Evolutionary conservation across 2,888 invertebrate genomes (phyloP), one percentile per base, ranked within the genome.

Genomic region (Orchesellides sinensis): DNA sequence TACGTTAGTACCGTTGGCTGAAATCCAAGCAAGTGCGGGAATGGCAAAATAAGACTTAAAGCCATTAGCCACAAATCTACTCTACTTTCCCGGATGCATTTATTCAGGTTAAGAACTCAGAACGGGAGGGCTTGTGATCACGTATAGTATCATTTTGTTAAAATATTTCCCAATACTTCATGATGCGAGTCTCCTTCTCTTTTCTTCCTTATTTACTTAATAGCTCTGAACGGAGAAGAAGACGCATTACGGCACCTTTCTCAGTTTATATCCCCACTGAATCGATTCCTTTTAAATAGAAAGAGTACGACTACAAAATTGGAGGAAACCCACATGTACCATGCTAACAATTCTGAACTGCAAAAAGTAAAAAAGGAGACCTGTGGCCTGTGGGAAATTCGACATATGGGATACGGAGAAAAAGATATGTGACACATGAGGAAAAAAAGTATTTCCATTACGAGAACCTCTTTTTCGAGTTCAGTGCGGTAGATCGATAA

Each of bases 351-450:
- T 83, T 65, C 68, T 14, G 65, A 47, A 47, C 56, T 75, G n/a
- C n/a, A n/a, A n/a, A n/a, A n/a, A n/a, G n/a, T 65, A 72, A 77
- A 35, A 65, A 49, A 63, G 49, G 56, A 68, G 83, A 73, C 83
- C 83, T 83, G 83, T 83, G 78, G 83, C 78, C 83, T 78, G 63
- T 83, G 83, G 83, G 83, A 83, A 83, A 83, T 73, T 78, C 73
- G 68, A 61, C 83, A 83, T 78, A 68, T 83, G 83, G 78, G 68
- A 70, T 49, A 59, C 65, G 61, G 59, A 63, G 32, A 68, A 45
- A 54, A 75, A 82, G 75, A 74, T 63, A 69, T 69, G 63, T 74
- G 81, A 69, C 74, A 82, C 49, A 82, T 73, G 80, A 21, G 80
- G 73, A 66, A 73, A 63, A 45, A 68, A 68, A 73, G 73, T 61